phyloP scores from a whole-genome alignment of 2,888 invertebrate species.

The Calameuta pallipes region DNA sequence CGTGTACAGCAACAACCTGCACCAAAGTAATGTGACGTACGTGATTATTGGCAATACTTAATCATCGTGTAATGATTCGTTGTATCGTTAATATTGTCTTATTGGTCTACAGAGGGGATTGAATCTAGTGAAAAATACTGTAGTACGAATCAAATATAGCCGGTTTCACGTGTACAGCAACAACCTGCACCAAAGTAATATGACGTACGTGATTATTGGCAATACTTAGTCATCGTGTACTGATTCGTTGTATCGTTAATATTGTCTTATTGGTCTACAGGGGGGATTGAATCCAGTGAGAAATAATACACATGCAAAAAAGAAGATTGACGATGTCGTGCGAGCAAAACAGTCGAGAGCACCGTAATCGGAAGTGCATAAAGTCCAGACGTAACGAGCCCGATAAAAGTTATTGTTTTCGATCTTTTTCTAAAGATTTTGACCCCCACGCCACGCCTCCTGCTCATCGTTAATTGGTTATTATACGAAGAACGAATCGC shows the following conservation, averaged over 20 bases:
- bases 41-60: background rate
- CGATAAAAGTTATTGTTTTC: constrained; percentile 17
- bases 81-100: background rate
- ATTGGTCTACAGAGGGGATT: background rate
- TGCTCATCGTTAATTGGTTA: constrained; percentile 3
- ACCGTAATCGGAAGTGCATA: constrained; percentile 40
- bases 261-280: background rate
- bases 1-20: constrained; percentile 84
- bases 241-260: background rate
- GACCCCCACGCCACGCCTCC: background rate
- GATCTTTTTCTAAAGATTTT: background rate
- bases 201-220: background rate
- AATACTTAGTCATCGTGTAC: background rate
- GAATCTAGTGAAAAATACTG: constrained; percentile 56
- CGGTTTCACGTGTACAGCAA: constrained; percentile 82
- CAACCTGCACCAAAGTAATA: constrained; percentile 71
- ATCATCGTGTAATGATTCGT: background rate
- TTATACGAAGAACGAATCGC: background rate
- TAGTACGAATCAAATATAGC: constrained; percentile 86
- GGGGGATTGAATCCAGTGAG: background rate
- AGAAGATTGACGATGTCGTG: background rate
- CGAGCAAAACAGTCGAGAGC: background rate
- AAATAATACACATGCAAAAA: background rate
- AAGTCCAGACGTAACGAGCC: constrained; percentile 30
- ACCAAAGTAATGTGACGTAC: constrained; percentile 21